Evolutionary conservation across 2,888 invertebrate species (phyloP).

Genomic region (Polymixis flavicincta): DNA sequence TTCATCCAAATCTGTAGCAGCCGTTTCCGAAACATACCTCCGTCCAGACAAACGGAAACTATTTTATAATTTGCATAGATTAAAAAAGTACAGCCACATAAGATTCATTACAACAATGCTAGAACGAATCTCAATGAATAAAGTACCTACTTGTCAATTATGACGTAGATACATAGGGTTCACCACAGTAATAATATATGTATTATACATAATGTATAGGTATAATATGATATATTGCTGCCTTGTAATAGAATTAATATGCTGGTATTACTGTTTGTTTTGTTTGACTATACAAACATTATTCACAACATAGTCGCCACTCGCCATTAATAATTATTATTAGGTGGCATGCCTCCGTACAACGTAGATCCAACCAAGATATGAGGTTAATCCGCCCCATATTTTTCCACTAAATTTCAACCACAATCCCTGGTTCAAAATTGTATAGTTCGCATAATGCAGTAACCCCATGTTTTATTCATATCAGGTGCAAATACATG

Average conservation of each 20-base stretch:
- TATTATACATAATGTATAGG: no score
- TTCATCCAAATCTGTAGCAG: no score
- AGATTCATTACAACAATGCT: neutral
- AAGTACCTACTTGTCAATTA: neutral
- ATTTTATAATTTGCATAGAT: no score
- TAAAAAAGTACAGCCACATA: neutral
- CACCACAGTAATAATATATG: neutral
- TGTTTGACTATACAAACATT: neutral
- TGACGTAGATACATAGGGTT: neutral
- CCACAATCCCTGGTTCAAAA: neutral
- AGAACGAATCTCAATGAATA: neutral
- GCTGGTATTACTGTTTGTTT: neutral
- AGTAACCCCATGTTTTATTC: slow-evolving; percentile 8
- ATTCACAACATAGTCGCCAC: neutral
- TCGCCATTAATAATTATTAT: neutral
- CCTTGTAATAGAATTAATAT: no score
- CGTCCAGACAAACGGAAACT: neutral
- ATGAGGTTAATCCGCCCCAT: neutral
- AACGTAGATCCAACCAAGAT: neutral
- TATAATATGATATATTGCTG: no score
- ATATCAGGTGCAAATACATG: neutral
- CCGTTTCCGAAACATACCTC: neutral
- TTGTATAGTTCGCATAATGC: neutral
- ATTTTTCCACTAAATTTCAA: neutral
- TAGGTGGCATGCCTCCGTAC: neutral